phyloP scores from a whole-genome alignment of 1,140 invertebrate species.

The Idris sp. region DNA sequence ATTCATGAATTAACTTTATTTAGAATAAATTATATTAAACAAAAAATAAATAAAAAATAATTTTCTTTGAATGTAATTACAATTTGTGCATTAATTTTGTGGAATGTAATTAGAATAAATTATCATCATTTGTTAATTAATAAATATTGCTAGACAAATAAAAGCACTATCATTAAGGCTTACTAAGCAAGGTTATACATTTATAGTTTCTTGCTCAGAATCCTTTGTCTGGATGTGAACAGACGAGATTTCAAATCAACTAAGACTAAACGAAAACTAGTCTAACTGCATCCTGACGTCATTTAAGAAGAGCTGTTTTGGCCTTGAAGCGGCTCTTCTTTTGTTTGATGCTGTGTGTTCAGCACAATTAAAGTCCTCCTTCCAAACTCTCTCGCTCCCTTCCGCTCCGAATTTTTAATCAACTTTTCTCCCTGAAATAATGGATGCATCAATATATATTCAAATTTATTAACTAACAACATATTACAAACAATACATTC shows the following conservation, averaged over 20 bases:
- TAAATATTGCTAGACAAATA: no score
- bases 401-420: constrained; percentile 64
- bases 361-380: constrained; percentile 70
- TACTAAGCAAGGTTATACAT: constrained; percentile 57
- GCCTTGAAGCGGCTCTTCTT: constrained; percentile 73
- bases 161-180: constrained; percentile 32
- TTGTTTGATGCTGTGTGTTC: constrained; percentile 68
- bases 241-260: constrained; percentile 65
- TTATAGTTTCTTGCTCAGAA: constrained; percentile 61
- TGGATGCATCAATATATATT: constrained; percentile 56
- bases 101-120: no score
- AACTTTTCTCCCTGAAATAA: constrained; percentile 58
- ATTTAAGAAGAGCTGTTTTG: constrained; percentile 74
- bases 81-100: no score
- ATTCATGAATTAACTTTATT: no score
- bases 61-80: no score
- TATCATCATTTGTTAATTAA: no score
- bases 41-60: no score
- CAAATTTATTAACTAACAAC: constrained; percentile 40
- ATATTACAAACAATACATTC: no score
- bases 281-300: constrained; percentile 78
- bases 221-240: constrained; percentile 71
- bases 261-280: constrained; percentile 78
- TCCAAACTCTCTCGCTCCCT: constrained; percentile 45
- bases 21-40: no score